phyloP scores from a whole-genome alignment of 1,140 invertebrate species.

The Euglossa dilemma region DNA sequence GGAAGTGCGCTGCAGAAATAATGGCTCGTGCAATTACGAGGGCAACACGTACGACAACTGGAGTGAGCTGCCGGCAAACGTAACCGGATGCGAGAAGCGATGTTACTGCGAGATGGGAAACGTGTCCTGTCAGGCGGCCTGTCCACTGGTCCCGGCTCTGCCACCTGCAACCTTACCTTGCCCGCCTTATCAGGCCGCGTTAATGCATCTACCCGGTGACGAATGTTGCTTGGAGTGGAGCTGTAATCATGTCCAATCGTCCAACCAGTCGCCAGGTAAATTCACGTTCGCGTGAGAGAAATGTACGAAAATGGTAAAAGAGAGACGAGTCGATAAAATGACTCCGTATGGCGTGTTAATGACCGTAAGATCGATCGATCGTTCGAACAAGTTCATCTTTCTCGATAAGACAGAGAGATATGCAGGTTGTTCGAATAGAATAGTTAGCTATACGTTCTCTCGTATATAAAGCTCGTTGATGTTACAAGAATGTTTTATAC shows the following conservation, averaged over 20 bases:
- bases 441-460: too few relatives aligned
- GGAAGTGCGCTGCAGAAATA: slow-evolving; percentile 88
- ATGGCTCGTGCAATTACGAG: slow-evolving; percentile 89
- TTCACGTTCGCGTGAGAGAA: background rate
- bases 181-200: slow-evolving; percentile 85
- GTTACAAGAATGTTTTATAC: too few relatives aligned
- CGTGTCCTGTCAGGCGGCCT: slow-evolving; percentile 90
- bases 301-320: background rate
- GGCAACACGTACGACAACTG: slow-evolving; percentile 85
- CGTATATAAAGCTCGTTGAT: background rate
- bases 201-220: slow-evolving; percentile 88
- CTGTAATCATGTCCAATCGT: slow-evolving; percentile 76
- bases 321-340: background rate
- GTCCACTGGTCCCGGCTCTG: slow-evolving; percentile 87
- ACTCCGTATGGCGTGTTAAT: background rate
- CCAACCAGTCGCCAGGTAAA: slow-evolving; percentile 52
- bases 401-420: background rate
- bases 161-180: slow-evolving; percentile 90
- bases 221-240: slow-evolving; percentile 91
- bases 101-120: slow-evolving; percentile 94
- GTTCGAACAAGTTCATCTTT: background rate
- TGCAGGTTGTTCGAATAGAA: background rate
- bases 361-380: background rate
- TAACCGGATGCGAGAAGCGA: slow-evolving; percentile 91
- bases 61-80: slow-evolving; percentile 83